Evolutionary conservation across 2,888 invertebrate species (phyloP).

Genomic region (Brenthis hecate): DNA sequence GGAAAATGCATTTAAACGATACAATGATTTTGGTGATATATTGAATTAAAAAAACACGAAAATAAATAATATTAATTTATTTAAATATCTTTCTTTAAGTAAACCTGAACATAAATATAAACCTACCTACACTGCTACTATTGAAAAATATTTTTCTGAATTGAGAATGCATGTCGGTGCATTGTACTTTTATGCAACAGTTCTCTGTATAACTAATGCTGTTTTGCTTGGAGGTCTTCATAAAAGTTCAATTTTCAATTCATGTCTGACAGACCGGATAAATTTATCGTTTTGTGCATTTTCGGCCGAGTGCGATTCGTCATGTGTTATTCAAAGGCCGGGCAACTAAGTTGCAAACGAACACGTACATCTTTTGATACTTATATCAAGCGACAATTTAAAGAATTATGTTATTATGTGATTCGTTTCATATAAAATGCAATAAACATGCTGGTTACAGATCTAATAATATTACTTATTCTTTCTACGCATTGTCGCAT

Average conservation of each 20-base stretch:
- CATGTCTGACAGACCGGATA: constrained; percentile 43
- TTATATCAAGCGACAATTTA: too few species aligned
- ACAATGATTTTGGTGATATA: not conserved
- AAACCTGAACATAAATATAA: not conserved
- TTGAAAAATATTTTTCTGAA: not conserved
- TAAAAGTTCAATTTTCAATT: constrained; percentile 43
- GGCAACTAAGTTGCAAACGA: constrained; percentile 11
- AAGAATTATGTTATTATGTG: too few species aligned
- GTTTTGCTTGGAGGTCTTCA: constrained; percentile 39
- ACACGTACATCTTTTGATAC: too few species aligned
- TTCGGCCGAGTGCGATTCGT: constrained; percentile 39
- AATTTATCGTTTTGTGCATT: constrained; percentile 43
- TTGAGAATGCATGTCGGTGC: constrained; percentile 17
- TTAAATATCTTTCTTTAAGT: not conserved
- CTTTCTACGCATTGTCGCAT: too few species aligned
- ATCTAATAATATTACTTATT: too few species aligned
- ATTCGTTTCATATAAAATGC: too few species aligned
- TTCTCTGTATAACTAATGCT: constrained; percentile 36
- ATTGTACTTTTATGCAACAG: constrained; percentile 34
- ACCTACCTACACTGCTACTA: not conserved
- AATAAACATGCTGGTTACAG: too few species aligned
- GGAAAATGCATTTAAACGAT: constrained; percentile 8
- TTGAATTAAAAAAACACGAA: not conserved
- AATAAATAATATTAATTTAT: not conserved
- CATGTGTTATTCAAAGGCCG: constrained; percentile 38